A percentile compares a stretch with the other conserved stretches of the same genome.
Conservation (phyloP, 2,113 vertebrate species). For the Danio rerio region DNA sequence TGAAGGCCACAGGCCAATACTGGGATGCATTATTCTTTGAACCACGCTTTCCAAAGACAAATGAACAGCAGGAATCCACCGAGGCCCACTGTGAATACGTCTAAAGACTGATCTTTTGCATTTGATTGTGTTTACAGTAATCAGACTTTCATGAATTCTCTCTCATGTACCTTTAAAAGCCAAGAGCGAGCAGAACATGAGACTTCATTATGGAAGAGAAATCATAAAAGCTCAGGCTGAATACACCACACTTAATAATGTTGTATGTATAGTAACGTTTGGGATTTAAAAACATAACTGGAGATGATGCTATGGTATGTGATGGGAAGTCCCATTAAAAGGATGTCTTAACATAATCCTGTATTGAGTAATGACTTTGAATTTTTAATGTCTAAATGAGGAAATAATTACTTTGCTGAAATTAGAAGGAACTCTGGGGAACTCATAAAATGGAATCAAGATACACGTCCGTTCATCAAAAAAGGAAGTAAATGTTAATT, state of each 20-base stretch:
- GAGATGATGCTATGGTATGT: slow-evolving; percentile 10
- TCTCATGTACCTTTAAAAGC: slow-evolving; percentile 39
- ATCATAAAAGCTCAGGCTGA: not conserved
- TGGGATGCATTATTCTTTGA: slow-evolving; percentile 24
- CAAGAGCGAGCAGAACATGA: slow-evolving; percentile 20
- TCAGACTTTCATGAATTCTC: slow-evolving; percentile 47
- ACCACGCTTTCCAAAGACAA: not conserved
- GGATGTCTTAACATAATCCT: slow-evolving; percentile 23
- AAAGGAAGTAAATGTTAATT: slow-evolving; percentile 17
- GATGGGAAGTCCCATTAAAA: slow-evolving; percentile 18
- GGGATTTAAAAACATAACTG: slow-evolving; percentile 11
- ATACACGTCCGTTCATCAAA: slow-evolving; percentile 27
- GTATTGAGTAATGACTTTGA: slow-evolving; percentile 25
- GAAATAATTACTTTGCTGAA: slow-evolving; percentile 42
- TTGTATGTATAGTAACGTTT: not conserved
- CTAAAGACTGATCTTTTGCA: slow-evolving; percentile 8
- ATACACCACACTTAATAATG: not conserved
- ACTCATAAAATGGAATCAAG: slow-evolving; percentile 30
- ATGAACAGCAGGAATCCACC: slow-evolving; percentile 24
- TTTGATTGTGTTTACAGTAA: slow-evolving; percentile 40
- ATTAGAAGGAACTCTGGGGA: slow-evolving; percentile 29
- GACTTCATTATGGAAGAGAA: not conserved
- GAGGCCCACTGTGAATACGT: not conserved
- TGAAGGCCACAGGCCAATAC: slow-evolving; percentile 7
- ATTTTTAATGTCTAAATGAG: slow-evolving; percentile 34